Evolutionary conservation across 2,797 vertebrate genomes (phyloP), one percentile per base, ranked within the genome.

Genomic region (Sus cebifrons): DNA sequence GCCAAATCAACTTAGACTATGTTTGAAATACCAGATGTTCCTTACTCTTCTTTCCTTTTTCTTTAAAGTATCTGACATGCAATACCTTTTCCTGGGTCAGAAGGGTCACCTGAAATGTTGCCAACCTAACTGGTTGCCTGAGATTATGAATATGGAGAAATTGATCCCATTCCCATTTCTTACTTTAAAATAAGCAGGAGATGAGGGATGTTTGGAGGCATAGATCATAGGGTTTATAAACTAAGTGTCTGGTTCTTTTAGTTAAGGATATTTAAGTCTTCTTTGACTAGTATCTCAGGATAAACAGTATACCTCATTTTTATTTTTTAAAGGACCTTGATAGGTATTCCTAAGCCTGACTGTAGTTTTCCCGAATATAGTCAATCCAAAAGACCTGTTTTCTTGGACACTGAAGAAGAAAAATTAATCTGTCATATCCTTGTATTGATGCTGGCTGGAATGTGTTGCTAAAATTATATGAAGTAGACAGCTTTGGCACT

Each of bases 21-120:
- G 88, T 98, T 97, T 97, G 96, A 96, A 98, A 97, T 98, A 96
- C 89, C 97, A 98, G 96, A 98, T 98, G 96, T 96, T 71, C 79
- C 97, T 75, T 96, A 93, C 4, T 21, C 89, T 81, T 49, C 87
- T 96, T 65, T 75, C 32, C 83, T 86, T 97, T 98, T 95, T 94
- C 84, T 92, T 95, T 93, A 73, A 94, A 97, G 62, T 91, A 87
- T 87, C 93, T 98, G 95, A 95, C 64, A 91, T 86, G 11, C 58
- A 98, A 73, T 94, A 97, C 95, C 73, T 67, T 96, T 93, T 83
- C 92, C 86, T 74, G 95, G 94, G 96, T 97, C 93, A 96, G 17
- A 67, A 92, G 52, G 86, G 75, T 97, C 95, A 74, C 62, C 75
- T 97, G 98, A 98, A 98, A 97, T 95, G 74, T 96, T 97, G 97